Evolutionary conservation across 2,888 invertebrate genomes (phyloP), one percentile per base, ranked within the genome.

Genomic region (Belgica antarctica): DNA sequence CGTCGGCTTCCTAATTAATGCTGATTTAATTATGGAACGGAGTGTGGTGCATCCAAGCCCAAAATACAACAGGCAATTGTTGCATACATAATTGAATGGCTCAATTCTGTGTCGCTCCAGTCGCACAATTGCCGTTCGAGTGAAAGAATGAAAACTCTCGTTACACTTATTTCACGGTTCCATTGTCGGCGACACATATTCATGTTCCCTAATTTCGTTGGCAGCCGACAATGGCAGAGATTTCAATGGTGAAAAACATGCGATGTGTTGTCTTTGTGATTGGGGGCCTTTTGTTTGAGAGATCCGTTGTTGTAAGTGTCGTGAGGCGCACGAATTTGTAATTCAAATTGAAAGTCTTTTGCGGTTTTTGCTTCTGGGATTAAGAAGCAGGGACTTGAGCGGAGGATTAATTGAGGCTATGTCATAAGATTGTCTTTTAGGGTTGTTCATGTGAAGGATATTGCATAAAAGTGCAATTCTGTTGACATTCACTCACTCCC

Each of bases 1-100:
- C 41, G 46, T 24, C 47, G 65, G 47, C 47, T 15, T 47, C 27
- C 46, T 41, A 66, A 66, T 66, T 66, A 66, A 47, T 66, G 46
- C 47, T 27, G 65, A 66, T 66, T 66, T 66, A 66, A 66, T 66
- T 47, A 47, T 47, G 24, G 46, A 62, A 34, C 10, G 15, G 17
- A 52, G 22, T n/a, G n/a, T 52, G 22, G 22, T 52, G 52, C 52
- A 52, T 3, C 22, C 22, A 22, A 52, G 22, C 22, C 52, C 22
- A 8, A 52, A 52, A 52, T 22, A 52, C 52, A 52, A 52, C 52
- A 52, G 52, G 19, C 52, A 52, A 22, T 52, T 52, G 52, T 52
- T 52, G 52, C 52, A 52, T 52, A 52, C 52, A 2, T 52, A 52
- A 52, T 52, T 52, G 52, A 22, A 52, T 52, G 52, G 52, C 52